Conservation (phyloP, 2,113 vertebrate genomes). For the Grantiella picta region DNA sequence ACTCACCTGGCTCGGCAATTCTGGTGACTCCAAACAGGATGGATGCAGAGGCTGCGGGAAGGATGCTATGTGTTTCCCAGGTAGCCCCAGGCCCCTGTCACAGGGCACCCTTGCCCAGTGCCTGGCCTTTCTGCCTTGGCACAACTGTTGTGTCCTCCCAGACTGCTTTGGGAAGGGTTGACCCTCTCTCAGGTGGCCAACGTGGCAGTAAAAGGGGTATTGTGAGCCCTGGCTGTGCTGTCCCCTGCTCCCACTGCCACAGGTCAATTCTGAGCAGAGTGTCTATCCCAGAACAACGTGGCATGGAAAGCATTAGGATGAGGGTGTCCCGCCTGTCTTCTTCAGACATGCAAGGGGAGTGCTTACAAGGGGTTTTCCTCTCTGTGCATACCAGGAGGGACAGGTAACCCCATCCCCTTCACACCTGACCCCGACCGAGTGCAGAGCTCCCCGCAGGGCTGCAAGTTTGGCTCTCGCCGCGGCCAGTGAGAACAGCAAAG, state of each 20-base stretch:
- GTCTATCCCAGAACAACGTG: background rate
- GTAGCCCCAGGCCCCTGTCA: background rate
- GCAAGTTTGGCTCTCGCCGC: background rate
- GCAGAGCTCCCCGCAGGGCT: rapidly evolving
- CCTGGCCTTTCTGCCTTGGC: background rate
- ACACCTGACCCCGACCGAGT: rapidly evolving
- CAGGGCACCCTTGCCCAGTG: background rate
- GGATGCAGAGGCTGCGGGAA: background rate
- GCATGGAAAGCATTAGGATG: rapidly evolving
- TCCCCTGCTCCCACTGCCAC: background rate
- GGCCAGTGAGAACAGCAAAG: rapidly evolving
- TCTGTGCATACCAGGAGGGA: background rate
- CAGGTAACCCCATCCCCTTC: background rate
- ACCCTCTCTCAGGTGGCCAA: background rate
- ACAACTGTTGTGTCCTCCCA: background rate
- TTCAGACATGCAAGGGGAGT: background rate
- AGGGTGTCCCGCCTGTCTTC: background rate
- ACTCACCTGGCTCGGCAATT: background rate
- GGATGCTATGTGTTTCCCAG: background rate
- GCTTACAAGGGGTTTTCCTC: background rate
- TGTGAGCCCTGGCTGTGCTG: background rate
- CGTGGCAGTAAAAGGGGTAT: rapidly evolving
- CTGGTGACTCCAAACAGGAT: background rate
- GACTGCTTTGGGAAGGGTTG: background rate
- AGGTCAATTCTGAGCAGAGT: rapidly evolving